Conservation (phyloP, 2,888 invertebrate genomes). For the Drosophila sordidula region DNA sequence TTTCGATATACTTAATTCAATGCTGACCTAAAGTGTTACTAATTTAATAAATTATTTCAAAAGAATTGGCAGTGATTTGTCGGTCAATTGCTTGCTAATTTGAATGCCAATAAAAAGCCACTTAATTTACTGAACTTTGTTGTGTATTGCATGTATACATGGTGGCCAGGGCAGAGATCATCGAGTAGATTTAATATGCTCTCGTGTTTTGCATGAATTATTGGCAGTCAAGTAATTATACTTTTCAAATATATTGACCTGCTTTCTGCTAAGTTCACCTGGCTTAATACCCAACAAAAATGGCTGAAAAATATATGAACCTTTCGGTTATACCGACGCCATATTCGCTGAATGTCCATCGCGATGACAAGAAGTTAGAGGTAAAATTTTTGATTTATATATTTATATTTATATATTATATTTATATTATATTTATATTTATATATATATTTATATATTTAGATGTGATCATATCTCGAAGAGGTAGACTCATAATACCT, state of each 20-base stretch:
- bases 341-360: too few species aligned
- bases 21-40: background rate
- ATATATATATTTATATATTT: too few species aligned
- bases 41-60: background rate
- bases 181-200: conserved; percentile 1
- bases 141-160: background rate
- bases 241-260: conserved; percentile 13
- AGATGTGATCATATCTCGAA: too few species aligned
- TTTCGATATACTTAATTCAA: background rate
- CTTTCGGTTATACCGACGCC: too few species aligned
- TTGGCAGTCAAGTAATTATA: conserved; percentile 19
- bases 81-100: conserved; percentile 11
- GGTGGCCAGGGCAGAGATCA: conserved; percentile 18
- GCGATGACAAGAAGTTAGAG: too few species aligned
- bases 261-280: conserved; percentile 16
- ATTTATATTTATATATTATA: too few species aligned
- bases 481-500: too few species aligned
- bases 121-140: conserved; percentile 16
- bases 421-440: too few species aligned
- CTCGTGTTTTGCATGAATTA: conserved; percentile 16
- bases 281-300: background rate
- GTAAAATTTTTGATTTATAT: too few species aligned
- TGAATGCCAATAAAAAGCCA: conserved; percentile 6
- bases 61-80: background rate
- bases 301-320: too few species aligned